Evolutionary conservation across 2,113 vertebrate genomes (phyloP).

Genomic region (Boleophthalmus pectinirostris): DNA sequence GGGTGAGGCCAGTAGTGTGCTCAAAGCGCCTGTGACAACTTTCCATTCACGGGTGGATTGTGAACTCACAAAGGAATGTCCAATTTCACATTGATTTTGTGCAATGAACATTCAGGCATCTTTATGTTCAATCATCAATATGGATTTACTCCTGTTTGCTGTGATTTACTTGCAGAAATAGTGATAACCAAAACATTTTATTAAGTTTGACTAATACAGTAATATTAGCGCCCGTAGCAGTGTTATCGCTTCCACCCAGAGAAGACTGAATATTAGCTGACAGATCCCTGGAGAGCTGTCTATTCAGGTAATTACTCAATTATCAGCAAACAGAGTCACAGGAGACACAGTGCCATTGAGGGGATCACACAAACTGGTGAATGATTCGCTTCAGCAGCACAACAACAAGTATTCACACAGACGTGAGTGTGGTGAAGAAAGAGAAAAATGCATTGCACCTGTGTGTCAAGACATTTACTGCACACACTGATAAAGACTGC

Average conservation of each 20-base stretch:
- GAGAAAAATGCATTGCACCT: slow-evolving; percentile 35
- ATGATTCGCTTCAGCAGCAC: slow-evolving; percentile 46
- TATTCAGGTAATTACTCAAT: slow-evolving; percentile 77
- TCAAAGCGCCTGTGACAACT: slow-evolving; percentile 63
- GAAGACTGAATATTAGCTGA: slow-evolving; percentile 48
- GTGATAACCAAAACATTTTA: slow-evolving; percentile 2
- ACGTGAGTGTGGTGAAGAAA: slow-evolving; percentile 12
- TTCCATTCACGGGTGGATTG: slow-evolving; percentile 62
- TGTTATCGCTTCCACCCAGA: slow-evolving; percentile 48
- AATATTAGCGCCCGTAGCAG: slow-evolving; percentile 1
- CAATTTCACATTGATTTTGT: slow-evolving; percentile 58
- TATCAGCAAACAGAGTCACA: slow-evolving; percentile 71
- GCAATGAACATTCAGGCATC: slow-evolving; percentile 32
- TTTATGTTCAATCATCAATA: slow-evolving; percentile 31
- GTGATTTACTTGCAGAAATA: slow-evolving; percentile 27
- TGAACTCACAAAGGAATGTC: slow-evolving; percentile 58
- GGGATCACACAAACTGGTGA: slow-evolving; percentile 45
- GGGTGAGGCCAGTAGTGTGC: slow-evolving; percentile 62
- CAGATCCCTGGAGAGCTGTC: slow-evolving; percentile 66
- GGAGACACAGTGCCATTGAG: slow-evolving; percentile 60
- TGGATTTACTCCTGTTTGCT: slow-evolving; percentile 36
- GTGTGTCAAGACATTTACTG: slow-evolving; percentile 19
- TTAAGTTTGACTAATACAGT: slow-evolving; percentile 22
- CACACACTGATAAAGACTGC: neutral
- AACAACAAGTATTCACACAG: slow-evolving; percentile 33